A percentile compares a stretch with the other conserved stretches of the same genome.
Conservation (phyloP, 2,113 vertebrate genomes). For the Mus musculus region GRCm39 chr14:115924501-115925000, state of each 20-base stretch:
- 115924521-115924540: not conserved
- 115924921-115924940: conserved; percentile 45
- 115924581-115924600: conserved; percentile 19
- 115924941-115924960: not conserved
- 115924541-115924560: not conserved
- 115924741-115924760: conserved; percentile 9
- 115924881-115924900: not conserved
- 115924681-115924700: fast-evolving
- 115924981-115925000: conserved; percentile 46
- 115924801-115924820: not conserved
- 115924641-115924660: not conserved
- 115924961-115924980: conserved; percentile 35
- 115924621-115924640: not conserved
- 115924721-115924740: not conserved
- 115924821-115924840: not conserved
- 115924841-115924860: not conserved
- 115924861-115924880: not conserved
- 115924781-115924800: conserved; percentile 22
- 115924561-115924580: not conserved
- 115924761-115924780: conserved; percentile 36
- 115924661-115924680: not conserved
- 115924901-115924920: not conserved
- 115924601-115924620: conserved; percentile 10
- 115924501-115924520: not conserved
- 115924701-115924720: conserved; percentile 36